Evolutionary conservation across 1,140 invertebrate genomes (phyloP).

Genomic region (Heliconius congener): DNA sequence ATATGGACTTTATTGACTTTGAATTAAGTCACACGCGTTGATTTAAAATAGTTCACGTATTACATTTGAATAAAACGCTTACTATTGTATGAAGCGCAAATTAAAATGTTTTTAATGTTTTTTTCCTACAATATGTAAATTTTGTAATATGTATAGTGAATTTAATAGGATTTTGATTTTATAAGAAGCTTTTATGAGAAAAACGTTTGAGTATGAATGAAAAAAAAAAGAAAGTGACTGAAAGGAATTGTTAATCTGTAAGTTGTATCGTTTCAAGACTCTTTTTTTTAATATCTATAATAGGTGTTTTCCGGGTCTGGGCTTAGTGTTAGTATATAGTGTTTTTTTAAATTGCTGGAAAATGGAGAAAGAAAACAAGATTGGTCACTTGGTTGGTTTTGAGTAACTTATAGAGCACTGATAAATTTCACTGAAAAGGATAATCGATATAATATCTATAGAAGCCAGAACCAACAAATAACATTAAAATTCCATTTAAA

Average conservation of each 20-base stretch:
- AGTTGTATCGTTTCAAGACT: no score
- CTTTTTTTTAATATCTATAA: no score
- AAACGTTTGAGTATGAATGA: no score
- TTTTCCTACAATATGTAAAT: neutral
- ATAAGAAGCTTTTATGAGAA: neutral
- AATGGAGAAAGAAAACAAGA: no score
- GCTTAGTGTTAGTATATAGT: no score
- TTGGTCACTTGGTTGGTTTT: no score
- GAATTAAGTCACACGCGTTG: neutral
- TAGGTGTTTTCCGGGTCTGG: no score
- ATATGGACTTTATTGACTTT: neutral
- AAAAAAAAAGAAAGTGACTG: no score
- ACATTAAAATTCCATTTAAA: neutral
- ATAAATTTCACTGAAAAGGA: constrained; percentile 12
- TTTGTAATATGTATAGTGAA: no score
- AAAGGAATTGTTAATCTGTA: no score
- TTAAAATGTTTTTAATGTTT: neutral
- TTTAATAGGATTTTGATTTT: neutral
- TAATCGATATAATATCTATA: neutral
- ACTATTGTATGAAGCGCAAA: neutral
- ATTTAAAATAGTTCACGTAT: neutral
- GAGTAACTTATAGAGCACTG: neutral
- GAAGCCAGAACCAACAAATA: neutral
- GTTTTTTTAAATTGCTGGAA: no score
- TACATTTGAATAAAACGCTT: neutral